These are phyloP conservation scores for Parauchenoglanis punctatus DNA, from an alignment of 2,797 vertebrate species.

Conservation along the genomic window DNA sequence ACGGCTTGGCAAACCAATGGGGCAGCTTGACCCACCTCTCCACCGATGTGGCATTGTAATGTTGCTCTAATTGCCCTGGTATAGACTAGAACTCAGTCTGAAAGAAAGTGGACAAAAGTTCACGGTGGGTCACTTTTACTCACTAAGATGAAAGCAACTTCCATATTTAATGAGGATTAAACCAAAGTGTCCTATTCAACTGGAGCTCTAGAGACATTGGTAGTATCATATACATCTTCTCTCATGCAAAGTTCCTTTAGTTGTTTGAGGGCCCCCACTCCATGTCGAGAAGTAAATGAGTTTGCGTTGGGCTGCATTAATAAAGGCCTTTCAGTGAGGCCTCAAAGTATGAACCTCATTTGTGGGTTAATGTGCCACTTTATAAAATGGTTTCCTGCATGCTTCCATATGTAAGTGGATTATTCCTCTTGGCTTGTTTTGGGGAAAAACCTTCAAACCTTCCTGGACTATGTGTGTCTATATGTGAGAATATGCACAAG, in stretches of 20 bases:
- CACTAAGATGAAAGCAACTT: conserved; percentile 77
- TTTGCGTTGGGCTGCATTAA: conserved; percentile 71
- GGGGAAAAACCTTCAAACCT: no score
- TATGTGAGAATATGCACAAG: no score
- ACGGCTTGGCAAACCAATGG: conserved; percentile 65
- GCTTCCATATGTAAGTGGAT: conserved; percentile 32
- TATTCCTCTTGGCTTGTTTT: conserved; percentile 3
- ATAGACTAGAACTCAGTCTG: conserved; percentile 73
- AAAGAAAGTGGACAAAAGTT: conserved; percentile 81
- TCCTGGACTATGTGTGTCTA: no score
- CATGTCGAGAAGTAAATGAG: conserved; percentile 67
- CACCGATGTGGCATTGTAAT: conserved; percentile 73
- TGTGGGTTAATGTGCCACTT: conserved; percentile 76
- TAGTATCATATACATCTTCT: conserved; percentile 65
- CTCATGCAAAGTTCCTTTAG: conserved; percentile 41
- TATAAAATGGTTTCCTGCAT: conserved; percentile 62
- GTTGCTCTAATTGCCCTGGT: conserved; percentile 73
- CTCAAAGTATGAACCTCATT: conserved; percentile 65
- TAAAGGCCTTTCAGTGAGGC: conserved; percentile 63
- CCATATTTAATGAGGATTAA: conserved; percentile 82
- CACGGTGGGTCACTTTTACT: conserved; percentile 77
- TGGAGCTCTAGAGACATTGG: conserved; percentile 68
- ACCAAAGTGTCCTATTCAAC: conserved; percentile 75
- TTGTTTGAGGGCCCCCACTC: conserved; percentile 44
- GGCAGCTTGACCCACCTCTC: conserved; percentile 66